These are phyloP conservation scores for Troides aeacus DNA, from an alignment of 2,888 invertebrate species.

Conservation along the genomic window DNA sequence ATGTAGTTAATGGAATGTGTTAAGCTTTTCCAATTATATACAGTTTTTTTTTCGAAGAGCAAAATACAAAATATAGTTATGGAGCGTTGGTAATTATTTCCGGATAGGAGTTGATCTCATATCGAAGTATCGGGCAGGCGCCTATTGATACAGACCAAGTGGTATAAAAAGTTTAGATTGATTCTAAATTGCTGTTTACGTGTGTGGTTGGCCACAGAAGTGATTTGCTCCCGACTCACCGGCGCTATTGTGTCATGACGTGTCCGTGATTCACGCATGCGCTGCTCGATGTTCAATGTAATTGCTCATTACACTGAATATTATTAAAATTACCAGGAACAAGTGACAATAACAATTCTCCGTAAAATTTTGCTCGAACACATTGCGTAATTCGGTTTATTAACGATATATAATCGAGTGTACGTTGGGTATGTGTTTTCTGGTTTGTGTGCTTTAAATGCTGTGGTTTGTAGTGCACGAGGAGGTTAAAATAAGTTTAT, in stretches of 20 bases:
- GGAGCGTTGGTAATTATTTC: slow-evolving; percentile 22
- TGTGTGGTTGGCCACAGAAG: slow-evolving; percentile 60
- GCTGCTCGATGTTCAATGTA: slow-evolving; percentile 46
- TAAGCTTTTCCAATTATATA: neutral
- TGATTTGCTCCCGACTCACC: slow-evolving; percentile 42
- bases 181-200: slow-evolving; percentile 64
- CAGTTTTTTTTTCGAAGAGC: neutral
- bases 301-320: slow-evolving; percentile 49
- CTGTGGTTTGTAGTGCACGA: neutral
- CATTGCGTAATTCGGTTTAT: slow-evolving; percentile 27
- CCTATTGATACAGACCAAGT: slow-evolving; percentile 39
- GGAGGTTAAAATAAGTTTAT: slow-evolving; percentile 10
- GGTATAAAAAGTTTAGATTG: slow-evolving; percentile 57
- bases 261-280: slow-evolving; percentile 59
- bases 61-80: neutral
- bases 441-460: too few relatives aligned
- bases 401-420: slow-evolving; percentile 26
- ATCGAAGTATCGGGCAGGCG: slow-evolving; percentile 24
- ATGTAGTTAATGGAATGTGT: neutral
- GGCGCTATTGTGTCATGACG: slow-evolving; percentile 41
- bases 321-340: slow-evolving; percentile 58
- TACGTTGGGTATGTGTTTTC: too few relatives aligned
- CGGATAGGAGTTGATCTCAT: slow-evolving; percentile 31
- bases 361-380: slow-evolving; percentile 31
- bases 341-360: slow-evolving; percentile 51